These are phyloP conservation scores for Aspiorhynchus laticeps DNA, from an alignment of 2,113 vertebrate genomes.

Conservation along the genomic window DNA sequence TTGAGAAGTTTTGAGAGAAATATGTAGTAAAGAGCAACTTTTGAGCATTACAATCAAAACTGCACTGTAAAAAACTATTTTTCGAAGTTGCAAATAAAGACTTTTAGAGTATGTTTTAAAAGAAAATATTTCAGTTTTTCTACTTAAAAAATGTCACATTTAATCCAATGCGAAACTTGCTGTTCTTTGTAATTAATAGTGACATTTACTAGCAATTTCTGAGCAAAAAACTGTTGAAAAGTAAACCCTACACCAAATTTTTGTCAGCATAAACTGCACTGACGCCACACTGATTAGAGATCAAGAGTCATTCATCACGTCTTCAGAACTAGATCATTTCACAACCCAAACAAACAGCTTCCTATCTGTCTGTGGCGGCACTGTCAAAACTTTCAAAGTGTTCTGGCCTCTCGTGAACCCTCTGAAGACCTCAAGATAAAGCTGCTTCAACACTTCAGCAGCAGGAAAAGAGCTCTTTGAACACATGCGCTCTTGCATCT, in stretches of 20 bases:
- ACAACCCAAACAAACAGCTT: slow-evolving; percentile 9
- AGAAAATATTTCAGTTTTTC: not conserved
- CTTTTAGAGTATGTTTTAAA: not conserved
- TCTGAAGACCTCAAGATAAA: slow-evolving; percentile 18
- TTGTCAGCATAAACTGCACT: not conserved
- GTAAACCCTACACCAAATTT: not conserved
- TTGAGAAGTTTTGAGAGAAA: not conserved
- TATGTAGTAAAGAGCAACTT: not conserved
- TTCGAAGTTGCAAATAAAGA: not conserved
- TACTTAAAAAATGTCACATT: not conserved
- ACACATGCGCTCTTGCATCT: slow-evolving; percentile 17
- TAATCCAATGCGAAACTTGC: not conserved
- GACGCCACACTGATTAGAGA: not conserved
- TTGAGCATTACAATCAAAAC: not conserved
- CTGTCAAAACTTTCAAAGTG: slow-evolving; percentile 6
- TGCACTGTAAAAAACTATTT: not conserved
- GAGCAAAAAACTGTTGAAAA: not conserved
- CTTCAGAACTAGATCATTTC: slow-evolving; percentile 11
- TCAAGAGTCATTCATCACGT: not conserved
- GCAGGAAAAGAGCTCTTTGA: slow-evolving; percentile 9
- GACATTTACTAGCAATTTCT: not conserved
- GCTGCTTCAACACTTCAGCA: not conserved
- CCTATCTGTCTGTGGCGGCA: not conserved
- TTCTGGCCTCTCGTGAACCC: not conserved
- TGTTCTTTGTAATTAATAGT: not conserved